Base-by-base conservation (phyloP, 1,140 invertebrate species). In the Limonius californicus region DNA sequence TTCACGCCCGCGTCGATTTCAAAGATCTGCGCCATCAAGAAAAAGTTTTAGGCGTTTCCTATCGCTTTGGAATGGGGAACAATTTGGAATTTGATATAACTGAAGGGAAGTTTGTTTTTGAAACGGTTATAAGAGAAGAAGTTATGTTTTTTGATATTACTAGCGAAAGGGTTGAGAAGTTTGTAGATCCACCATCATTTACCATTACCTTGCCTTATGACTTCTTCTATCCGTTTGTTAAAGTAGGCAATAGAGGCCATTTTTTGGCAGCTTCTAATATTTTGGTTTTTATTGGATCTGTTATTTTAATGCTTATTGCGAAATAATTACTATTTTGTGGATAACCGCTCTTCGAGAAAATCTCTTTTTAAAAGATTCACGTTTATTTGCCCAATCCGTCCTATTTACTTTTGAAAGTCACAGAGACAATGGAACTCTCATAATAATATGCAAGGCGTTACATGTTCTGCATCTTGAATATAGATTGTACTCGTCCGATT, bases 211-310 rank as follows among this genome's bases (percentile, higher is more conserved):
- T 76, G 61, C 75, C 75, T 4, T 68, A 76, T 54, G 75, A 77
- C 63, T 77, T 77, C 57, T 77, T 76, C 65, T 77, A 77, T 66
- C 74, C 75, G 6, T 76, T 77, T 63, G 59, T 75, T 30, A 73
- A 68, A 70, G 54, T 76, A 14, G 63, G 65, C 57, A 69, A 55
- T n/a, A 30, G 16, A 14, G 53, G 23, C 23, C 3, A 3, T 27
- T 27, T 3, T 3, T 27, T 27, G 9, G 23, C 3, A 27, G 9
- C 9, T 27, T 27, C 3, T 27, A 27, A 9, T 4, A 27, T 27
- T 27, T 27, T 27, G 9, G 9, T 27, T 27, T 4, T 27, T 27
- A 4, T 27, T 27, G 9, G 23, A 4, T 27, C n/a, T n/a, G n/a
- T n/a, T n/a, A n/a, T n/a, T n/a, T n/a, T n/a, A n/a, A n/a, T n/a